These are phyloP conservation scores for Lycaena phlaeas DNA, from an alignment of 2,888 invertebrate genomes.

Conservation along the genomic window DNA sequence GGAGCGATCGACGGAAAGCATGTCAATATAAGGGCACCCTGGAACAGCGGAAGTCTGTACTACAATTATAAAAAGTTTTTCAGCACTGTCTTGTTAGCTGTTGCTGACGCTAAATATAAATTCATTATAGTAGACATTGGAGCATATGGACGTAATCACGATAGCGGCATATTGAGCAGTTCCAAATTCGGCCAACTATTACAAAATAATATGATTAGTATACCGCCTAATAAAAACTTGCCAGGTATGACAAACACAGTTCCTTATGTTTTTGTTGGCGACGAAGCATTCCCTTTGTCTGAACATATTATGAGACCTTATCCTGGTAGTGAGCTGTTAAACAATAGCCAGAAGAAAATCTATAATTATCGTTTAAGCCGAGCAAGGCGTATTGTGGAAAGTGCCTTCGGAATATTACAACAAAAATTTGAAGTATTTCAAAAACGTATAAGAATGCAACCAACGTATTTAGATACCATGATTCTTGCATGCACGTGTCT, in stretches of 20 bases:
- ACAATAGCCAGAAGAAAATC: constrained; percentile 15
- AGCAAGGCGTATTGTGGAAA: constrained; percentile 18
- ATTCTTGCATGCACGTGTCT: constrained; percentile 17
- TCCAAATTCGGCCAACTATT: constrained; percentile 18
- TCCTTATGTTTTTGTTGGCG: constrained; percentile 27
- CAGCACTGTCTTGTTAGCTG: constrained; percentile 17
- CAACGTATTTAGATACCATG: no score
- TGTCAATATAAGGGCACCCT: constrained; percentile 9
- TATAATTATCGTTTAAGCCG: constrained; percentile 19
- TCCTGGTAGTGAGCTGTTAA: constrained; percentile 13
- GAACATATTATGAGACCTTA: constrained; percentile 9
- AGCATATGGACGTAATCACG: constrained; percentile 15
- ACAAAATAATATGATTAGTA: constrained; percentile 18
- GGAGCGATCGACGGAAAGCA: constrained; percentile 15
- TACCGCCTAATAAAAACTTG: constrained; percentile 22
- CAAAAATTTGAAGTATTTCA: constrained; percentile 16
- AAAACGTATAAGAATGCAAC: constrained; percentile 12
- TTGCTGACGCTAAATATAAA: constrained; percentile 18
- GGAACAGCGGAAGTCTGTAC: constrained; percentile 10
- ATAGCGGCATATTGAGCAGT: constrained; percentile 16
- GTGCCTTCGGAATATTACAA: constrained; percentile 16
- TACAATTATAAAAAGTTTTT: constrained; percentile 19
- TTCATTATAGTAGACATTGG: constrained; percentile 18
- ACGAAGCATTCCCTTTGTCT: constrained; percentile 24
- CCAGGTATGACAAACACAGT: constrained; percentile 20